These are phyloP conservation scores for Drosophila limbata DNA, from an alignment of 2,888 invertebrate species.

Conservation along the genomic window DNA sequence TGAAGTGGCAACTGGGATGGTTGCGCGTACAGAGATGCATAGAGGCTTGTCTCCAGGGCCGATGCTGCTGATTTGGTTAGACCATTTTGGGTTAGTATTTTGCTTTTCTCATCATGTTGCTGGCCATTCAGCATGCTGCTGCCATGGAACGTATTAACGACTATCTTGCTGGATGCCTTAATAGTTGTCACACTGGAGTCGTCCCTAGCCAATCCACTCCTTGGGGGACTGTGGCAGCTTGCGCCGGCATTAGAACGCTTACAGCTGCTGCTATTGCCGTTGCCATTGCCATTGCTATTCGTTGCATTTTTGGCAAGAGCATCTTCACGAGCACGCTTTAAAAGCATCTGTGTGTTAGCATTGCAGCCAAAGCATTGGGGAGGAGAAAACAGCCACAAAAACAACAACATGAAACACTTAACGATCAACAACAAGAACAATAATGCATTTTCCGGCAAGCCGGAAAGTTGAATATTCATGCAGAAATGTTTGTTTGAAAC, in stretches of 20 bases:
- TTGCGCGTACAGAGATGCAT: conserved; percentile 79
- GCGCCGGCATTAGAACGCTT: conserved; percentile 50
- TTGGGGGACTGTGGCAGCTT: conserved; percentile 32
- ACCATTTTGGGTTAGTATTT: conserved; percentile 82
- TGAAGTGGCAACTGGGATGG: conserved; percentile 53
- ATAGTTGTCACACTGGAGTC: conserved; percentile 57
- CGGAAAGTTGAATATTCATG: neutral
- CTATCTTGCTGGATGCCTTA: conserved; percentile 79
- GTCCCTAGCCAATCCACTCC: conserved; percentile 27
- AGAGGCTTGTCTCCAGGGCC: conserved; percentile 81
- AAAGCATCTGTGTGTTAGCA: conserved; percentile 81
- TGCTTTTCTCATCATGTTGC: conserved; percentile 77
- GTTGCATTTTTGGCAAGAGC: conserved; percentile 57
- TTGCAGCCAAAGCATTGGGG: conserved; percentile 50
- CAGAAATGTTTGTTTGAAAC: neutral
- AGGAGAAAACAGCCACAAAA: conserved; percentile 38
- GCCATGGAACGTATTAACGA: conserved; percentile 84
- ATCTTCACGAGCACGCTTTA: conserved; percentile 84
- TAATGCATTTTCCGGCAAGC: neutral
- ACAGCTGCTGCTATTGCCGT: conserved; percentile 34
- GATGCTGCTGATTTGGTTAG: conserved; percentile 79
- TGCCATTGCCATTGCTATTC: conserved; percentile 29
- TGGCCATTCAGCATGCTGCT: conserved; percentile 82
- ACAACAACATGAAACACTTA: conserved; percentile 5
- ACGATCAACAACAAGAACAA: conserved; percentile 18